Evolutionary conservation across 2,113 vertebrate genomes (phyloP).

Genomic region (Prinia subflava): DNA sequence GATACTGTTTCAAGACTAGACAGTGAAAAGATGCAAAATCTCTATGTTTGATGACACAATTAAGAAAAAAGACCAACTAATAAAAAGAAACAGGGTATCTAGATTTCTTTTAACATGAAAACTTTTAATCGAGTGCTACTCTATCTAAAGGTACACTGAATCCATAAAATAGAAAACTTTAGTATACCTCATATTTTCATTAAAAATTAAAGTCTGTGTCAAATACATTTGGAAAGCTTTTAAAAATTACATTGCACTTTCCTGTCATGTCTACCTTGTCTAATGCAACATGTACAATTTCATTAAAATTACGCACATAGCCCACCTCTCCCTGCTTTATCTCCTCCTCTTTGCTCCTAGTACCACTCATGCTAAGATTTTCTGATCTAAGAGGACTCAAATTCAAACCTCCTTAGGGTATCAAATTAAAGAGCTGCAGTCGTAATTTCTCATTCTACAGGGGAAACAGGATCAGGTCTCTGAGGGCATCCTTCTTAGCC

Average conservation of each 20-base stretch:
- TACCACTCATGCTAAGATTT: background rate
- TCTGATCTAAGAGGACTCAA: background rate
- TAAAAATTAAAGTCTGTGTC: background rate
- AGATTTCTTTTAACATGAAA: background rate
- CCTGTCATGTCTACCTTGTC: background rate
- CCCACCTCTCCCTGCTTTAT: background rate
- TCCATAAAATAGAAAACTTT: background rate
- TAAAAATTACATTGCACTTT: background rate
- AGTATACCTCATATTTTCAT: background rate
- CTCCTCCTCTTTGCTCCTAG: background rate
- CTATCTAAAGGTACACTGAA: background rate
- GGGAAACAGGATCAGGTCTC: background rate
- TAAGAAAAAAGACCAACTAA: background rate
- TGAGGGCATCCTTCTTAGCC: background rate
- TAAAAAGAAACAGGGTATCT: background rate
- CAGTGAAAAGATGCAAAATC: background rate
- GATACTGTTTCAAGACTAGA: background rate
- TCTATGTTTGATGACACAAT: background rate
- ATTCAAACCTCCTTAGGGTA: background rate
- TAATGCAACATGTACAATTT: background rate
- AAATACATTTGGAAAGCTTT: background rate
- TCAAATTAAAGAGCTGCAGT: background rate
- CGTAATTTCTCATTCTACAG: background rate
- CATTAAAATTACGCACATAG: background rate
- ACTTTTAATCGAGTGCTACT: background rate